A percentile compares a stretch with the other conserved stretches of the same genome.
Conservation (phyloP, 2,113 vertebrate species). For the cattle (Bos taurus) region ARS-UCD2.0 NC_037349.1:16222001-16222500, state of each 20-base stretch:
- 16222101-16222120: too few species aligned
- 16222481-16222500: background rate
- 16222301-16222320: background rate
- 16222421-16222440: background rate
- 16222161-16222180: too few species aligned
- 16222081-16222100: background rate
- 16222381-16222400: background rate
- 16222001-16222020: background rate
- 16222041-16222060: background rate
- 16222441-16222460: background rate
- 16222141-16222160: too few species aligned
- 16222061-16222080: background rate
- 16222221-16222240: too few species aligned
- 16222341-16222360: background rate
- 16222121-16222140: too few species aligned
- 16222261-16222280: too few species aligned
- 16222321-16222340: background rate
- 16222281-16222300: too few species aligned
- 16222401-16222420: background rate
- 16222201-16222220: too few species aligned
- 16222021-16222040: background rate
- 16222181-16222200: too few species aligned
- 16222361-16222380: background rate
- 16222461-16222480: background rate
- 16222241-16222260: too few species aligned